phyloP scores from a whole-genome alignment of 2,113 vertebrate genomes.

The Sinocyclocheilus maitianheensis region DNA sequence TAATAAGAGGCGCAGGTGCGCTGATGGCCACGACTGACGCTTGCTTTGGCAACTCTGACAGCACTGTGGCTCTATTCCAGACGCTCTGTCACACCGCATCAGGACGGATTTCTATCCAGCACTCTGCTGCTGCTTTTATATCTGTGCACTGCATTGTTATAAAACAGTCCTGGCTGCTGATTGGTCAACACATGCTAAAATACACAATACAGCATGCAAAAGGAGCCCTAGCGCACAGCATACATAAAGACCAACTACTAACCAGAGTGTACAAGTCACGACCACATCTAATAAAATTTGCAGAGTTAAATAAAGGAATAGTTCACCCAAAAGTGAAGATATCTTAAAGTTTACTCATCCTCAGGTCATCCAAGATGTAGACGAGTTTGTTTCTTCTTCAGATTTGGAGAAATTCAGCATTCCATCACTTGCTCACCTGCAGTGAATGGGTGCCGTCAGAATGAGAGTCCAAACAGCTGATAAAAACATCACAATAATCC shows the following conservation, averaged over 20 bases:
- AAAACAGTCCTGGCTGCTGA: neutral
- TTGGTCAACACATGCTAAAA: neutral
- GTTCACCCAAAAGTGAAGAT: neutral
- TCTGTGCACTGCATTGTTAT: slow-evolving; percentile 18
- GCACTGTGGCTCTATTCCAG: slow-evolving; percentile 45
- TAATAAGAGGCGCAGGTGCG: slow-evolving; percentile 49
- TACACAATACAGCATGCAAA: neutral
- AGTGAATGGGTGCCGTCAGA: too few species aligned
- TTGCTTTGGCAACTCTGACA: slow-evolving; percentile 34
- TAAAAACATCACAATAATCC: neutral
- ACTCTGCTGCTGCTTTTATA: slow-evolving; percentile 7
- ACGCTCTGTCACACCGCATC: slow-evolving; percentile 34
- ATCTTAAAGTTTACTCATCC: neutral
- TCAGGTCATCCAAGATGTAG: neutral
- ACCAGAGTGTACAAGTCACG: neutral
- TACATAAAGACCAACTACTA: neutral
- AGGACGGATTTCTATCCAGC: slow-evolving; percentile 9
- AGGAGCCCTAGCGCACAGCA: neutral
- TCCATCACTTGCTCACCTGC: too few species aligned
- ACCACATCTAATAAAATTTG: neutral
- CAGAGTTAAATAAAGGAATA: neutral
- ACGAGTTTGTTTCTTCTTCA: too few species aligned
- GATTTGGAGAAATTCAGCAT: too few species aligned
- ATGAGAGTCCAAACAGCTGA: neutral
- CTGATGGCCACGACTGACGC: slow-evolving; percentile 15